Evolutionary conservation across 1,140 invertebrate genomes (phyloP).

Genomic region (Leguminivora glycinivorella): DNA sequence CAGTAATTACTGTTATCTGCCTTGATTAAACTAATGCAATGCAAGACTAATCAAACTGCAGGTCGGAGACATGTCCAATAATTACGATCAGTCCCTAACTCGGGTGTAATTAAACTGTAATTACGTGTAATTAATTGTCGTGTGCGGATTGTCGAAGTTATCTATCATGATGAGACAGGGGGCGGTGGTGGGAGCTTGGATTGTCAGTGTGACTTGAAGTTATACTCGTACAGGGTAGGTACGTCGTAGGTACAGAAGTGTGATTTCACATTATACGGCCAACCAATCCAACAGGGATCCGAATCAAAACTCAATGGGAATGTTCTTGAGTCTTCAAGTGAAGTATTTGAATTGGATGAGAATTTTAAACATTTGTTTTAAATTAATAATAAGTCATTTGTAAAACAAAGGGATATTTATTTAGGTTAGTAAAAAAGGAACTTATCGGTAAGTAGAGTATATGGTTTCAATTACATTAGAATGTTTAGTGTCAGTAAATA

Average conservation of each 20-base stretch:
- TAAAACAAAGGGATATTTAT: too few relatives aligned
- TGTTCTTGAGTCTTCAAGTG: slow-evolving; percentile 32
- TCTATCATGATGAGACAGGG: not conserved
- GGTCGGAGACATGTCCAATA: not conserved
- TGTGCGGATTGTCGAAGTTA: slow-evolving; percentile 7
- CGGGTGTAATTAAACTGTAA: not conserved
- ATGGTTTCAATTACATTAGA: too few relatives aligned
- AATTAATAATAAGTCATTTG: too few relatives aligned
- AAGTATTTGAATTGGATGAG: slow-evolving; percentile 28
- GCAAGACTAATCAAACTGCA: not conserved
- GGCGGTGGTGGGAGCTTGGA: not conserved
- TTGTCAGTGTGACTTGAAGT: too few relatives aligned
- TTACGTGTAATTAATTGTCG: not conserved
- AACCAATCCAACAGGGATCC: slow-evolving; percentile 31
- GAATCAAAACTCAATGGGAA: slow-evolving; percentile 29
- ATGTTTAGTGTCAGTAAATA: too few relatives aligned
- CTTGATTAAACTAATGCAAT: not conserved
- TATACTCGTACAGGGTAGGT: too few relatives aligned
- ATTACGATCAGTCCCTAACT: not conserved
- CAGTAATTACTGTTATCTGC: not conserved
- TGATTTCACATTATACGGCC: too few relatives aligned
- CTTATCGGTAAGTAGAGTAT: too few relatives aligned
- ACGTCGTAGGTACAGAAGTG: too few relatives aligned
- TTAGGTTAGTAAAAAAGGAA: too few relatives aligned
- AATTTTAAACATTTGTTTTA: too few relatives aligned